Percentiles rank a stretch among this genome's conserved stretches.
These are phyloP conservation scores for Augochlorella aurata DNA, from an alignment of 2,888 invertebrate species.

Conservation along the genomic window DNA sequence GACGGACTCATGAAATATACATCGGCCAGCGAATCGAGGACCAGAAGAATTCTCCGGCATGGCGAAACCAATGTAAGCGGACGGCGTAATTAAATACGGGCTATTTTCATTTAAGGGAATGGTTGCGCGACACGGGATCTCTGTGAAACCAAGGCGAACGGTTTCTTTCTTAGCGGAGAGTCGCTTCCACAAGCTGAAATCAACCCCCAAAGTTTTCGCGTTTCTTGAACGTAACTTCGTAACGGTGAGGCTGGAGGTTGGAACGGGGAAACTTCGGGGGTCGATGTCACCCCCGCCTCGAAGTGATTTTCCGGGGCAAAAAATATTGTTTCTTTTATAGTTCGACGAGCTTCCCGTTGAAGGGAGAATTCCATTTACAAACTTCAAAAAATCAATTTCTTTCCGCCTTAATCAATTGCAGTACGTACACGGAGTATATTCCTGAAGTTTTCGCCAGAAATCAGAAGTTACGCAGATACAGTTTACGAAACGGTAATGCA, in stretches of 20 bases:
- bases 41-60: not conserved
- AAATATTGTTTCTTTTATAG: conserved; percentile 5
- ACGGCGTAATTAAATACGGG: not conserved
- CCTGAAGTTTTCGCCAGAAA: no score
- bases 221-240: conserved; percentile 1
- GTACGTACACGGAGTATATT: no score
- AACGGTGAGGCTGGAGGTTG: not conserved
- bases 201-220: conserved; percentile 2
- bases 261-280: not conserved
- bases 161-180: not conserved
- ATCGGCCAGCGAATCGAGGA: not conserved
- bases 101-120: conserved; percentile 6
- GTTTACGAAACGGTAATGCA: no score
- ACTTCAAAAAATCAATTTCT: no score
- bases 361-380: no score
- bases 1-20: conserved; percentile 1
- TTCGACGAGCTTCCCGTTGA: not conserved
- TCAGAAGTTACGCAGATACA: no score
- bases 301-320: not conserved
- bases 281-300: not conserved
- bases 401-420: no score
- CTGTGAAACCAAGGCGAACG: not conserved
- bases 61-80: not conserved
- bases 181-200: not conserved
- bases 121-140: not conserved